Conservation (phyloP, 1,140 invertebrate genomes). For the Drosophila paulistorum region DNA sequence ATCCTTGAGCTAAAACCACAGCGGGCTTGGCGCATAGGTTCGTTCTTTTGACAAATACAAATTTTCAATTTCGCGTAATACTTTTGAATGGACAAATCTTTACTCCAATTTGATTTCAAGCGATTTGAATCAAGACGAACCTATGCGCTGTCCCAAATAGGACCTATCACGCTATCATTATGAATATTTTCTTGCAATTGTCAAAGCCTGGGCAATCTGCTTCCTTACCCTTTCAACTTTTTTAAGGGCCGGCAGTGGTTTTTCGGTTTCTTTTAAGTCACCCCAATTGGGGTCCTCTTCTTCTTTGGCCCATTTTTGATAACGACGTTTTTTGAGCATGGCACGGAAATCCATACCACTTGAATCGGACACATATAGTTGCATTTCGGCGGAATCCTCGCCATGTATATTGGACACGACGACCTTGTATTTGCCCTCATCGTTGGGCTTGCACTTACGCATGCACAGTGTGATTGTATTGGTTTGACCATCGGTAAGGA, state of each 20-base stretch:
- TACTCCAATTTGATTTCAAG: background rate
- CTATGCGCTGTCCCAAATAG: background rate
- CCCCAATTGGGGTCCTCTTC: constrained; percentile 96
- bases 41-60: background rate
- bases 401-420: constrained; percentile 96
- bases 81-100: background rate
- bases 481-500: constrained; percentile 93
- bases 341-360: constrained; percentile 99
- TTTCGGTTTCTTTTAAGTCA: constrained; percentile 95
- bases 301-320: constrained; percentile 95
- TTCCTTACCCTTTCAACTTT: constrained; percentile 94
- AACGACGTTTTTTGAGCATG: constrained; percentile 98
- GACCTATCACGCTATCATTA: background rate
- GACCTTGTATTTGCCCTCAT: constrained; percentile 98
- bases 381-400: constrained; percentile 96
- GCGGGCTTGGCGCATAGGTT: background rate
- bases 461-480: constrained; percentile 97
- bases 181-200: background rate
- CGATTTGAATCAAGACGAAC: background rate
- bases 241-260: constrained; percentile 91
- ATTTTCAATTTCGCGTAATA: background rate
- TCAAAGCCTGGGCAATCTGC: constrained; percentile 12
- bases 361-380: constrained; percentile 97
- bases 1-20: background rate
- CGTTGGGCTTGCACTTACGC: constrained; percentile 96